Percentiles rank a stretch among this genome's conserved stretches.
Conservation (phyloP, 2,888 invertebrate genomes). For the Caenorhabditis sulstoni region DNA sequence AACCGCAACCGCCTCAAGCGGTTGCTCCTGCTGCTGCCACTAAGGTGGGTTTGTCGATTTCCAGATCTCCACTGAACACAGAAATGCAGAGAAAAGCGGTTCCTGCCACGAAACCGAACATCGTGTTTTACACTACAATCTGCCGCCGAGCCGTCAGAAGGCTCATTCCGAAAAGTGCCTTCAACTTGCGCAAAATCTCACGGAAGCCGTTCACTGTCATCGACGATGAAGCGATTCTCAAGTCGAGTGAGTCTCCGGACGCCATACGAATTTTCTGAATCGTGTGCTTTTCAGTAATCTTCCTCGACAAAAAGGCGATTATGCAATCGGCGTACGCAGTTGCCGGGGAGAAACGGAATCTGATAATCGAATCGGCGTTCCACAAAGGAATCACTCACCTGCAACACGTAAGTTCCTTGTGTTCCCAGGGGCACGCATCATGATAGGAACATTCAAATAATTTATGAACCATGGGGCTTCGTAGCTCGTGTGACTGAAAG, state of each 20-base stretch:
- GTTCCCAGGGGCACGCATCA: not conserved
- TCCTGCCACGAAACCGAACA: slow-evolving; percentile 47
- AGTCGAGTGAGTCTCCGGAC: slow-evolving; percentile 25
- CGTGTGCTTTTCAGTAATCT: slow-evolving; percentile 31
- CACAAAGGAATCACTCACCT: slow-evolving; percentile 53
- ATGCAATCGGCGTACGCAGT: slow-evolving; percentile 9
- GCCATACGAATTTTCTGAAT: not conserved
- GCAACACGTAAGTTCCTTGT: slow-evolving; percentile 54
- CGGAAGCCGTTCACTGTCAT: slow-evolving; percentile 65
- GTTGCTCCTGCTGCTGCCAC: not conserved
- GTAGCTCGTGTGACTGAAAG: not conserved
- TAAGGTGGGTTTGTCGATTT: not conserved
- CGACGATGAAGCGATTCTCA: slow-evolving; percentile 61
- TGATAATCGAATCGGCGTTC: slow-evolving; percentile 49
- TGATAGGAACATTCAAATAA: not conserved
- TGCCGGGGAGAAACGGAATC: slow-evolving; percentile 26
- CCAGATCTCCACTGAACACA: not conserved
- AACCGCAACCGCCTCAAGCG: not conserved
- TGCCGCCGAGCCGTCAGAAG: slow-evolving; percentile 52
- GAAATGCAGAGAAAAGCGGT: slow-evolving; percentile 24
- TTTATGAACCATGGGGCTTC: not conserved
- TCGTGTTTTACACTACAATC: slow-evolving; percentile 53
- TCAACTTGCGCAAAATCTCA: slow-evolving; percentile 66
- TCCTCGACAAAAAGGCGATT: slow-evolving; percentile 31
- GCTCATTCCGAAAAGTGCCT: slow-evolving; percentile 63